A percentile compares a stretch with the other conserved stretches of the same genome.
These are phyloP conservation scores for Syrrhaptes paradoxus DNA, from an alignment of 2,113 vertebrate species.

Conservation along the genomic window DNA sequence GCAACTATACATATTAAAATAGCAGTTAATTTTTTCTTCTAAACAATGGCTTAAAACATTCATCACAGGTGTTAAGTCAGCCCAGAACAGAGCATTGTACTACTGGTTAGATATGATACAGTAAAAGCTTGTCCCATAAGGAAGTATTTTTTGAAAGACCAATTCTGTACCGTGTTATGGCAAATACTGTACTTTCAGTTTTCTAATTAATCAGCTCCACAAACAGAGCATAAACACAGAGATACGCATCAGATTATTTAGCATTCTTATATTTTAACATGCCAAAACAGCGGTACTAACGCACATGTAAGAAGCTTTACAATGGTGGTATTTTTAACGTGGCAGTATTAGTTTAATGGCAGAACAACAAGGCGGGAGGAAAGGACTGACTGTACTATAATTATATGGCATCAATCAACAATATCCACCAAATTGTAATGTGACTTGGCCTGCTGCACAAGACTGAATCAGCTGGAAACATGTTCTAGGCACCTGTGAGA, in stretches of 20 bases:
- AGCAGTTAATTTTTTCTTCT: not conserved
- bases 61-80: not conserved
- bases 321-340: not conserved
- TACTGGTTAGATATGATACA: not conserved
- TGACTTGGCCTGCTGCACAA: slow-evolving; percentile 10
- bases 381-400: not conserved
- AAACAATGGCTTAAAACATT: not conserved
- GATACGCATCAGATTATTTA: not conserved
- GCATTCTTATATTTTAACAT: not conserved
- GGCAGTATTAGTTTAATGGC: not conserved
- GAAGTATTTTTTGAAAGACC: not conserved
- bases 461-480: slow-evolving; percentile 9
- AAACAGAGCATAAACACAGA: not conserved
- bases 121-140: not conserved
- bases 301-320: not conserved
- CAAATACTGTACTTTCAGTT: not conserved
- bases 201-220: not conserved
- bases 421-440: not conserved
- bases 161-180: not conserved
- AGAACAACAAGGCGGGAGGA: not conserved
- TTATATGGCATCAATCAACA: not conserved
- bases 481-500: not conserved
- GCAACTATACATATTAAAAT: not conserved
- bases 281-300: not conserved
- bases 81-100: not conserved